Percentiles rank a stretch among this genome's conserved stretches.
These are phyloP conservation scores for Oithona nana DNA, from an alignment of 2,888 invertebrate genomes.

Conservation along the genomic window DNA sequence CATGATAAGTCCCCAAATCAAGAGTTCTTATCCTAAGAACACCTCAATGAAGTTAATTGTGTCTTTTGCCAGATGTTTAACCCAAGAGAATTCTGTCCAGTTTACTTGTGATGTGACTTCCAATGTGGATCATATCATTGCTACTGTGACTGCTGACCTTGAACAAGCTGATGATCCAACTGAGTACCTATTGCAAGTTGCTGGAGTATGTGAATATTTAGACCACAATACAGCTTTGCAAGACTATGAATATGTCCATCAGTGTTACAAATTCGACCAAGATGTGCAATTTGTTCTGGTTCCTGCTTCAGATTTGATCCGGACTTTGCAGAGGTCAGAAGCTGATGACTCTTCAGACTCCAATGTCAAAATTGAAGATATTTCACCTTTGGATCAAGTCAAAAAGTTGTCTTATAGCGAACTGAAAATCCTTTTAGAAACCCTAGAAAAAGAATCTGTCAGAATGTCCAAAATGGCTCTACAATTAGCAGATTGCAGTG, in stretches of 20 bases:
- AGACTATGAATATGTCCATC: conserved; percentile 81
- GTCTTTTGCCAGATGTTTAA: neutral
- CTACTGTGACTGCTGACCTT: conserved; percentile 26
- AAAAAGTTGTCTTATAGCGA: neutral
- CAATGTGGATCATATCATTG: conserved; percentile 61
- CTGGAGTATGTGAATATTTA: conserved; percentile 73
- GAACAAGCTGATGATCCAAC: conserved; percentile 40
- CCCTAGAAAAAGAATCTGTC: neutral
- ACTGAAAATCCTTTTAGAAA: conserved; percentile 55
- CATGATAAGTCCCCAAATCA: conserved; percentile 67
- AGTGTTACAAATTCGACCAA: conserved; percentile 75
- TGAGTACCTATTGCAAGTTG: conserved; percentile 53
- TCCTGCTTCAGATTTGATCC: neutral
- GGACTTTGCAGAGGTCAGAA: conserved; percentile 22
- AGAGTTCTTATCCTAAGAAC: conserved; percentile 51
- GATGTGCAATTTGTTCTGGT: neutral
- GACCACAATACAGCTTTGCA: conserved; percentile 59
- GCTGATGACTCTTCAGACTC: conserved; percentile 30
- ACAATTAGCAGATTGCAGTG: neutral
- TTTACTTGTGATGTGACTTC: conserved; percentile 48
- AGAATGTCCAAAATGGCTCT: neutral
- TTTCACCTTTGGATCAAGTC: neutral
- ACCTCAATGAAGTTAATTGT: conserved; percentile 79
- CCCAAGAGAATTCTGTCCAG: neutral
- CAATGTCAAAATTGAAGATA: neutral